A percentile compares a stretch with the other conserved stretches of the same genome.
Evolutionary conservation across 2,113 vertebrate species (phyloP).

Genomic region (Orientallactaga bullata): DNA sequence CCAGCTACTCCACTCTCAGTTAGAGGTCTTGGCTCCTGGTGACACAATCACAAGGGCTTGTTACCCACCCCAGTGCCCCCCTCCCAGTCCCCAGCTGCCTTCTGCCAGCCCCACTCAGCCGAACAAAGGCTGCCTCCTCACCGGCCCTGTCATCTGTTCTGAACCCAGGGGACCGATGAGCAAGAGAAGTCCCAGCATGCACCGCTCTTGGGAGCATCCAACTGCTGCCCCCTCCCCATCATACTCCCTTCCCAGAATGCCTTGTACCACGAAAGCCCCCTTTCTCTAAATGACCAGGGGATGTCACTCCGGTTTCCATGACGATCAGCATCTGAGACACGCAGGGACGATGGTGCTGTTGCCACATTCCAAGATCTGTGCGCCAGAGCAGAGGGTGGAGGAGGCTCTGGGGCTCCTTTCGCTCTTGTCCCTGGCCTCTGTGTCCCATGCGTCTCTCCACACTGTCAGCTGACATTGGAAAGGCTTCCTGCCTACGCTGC

Average conservation of each 20-base stretch:
- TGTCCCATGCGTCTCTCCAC: background rate
- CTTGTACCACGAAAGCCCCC: background rate
- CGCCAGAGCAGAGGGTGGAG: too few species aligned
- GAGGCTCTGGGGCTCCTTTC: background rate
- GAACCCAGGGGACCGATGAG: background rate
- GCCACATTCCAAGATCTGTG: background rate
- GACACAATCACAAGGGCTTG: background rate
- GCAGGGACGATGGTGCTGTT: background rate
- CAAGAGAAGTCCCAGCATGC: background rate
- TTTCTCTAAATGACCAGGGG: background rate
- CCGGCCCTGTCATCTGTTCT: background rate
- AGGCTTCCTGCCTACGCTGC: background rate
- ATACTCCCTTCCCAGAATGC: background rate
- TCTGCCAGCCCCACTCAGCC: background rate
- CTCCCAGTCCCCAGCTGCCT: background rate
- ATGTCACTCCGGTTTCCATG: background rate
- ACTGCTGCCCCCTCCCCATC: background rate
- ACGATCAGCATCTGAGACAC: background rate
- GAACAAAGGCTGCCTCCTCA: accelerated
- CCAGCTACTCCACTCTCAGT: background rate
- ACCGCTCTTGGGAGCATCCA: background rate
- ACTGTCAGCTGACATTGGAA: accelerated
- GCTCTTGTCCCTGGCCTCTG: background rate
- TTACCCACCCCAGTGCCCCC: background rate
- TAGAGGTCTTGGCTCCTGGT: background rate